These are phyloP conservation scores for Brachyptera risi DNA, from an alignment of 2,888 invertebrate genomes.

Conservation along the genomic window DNA sequence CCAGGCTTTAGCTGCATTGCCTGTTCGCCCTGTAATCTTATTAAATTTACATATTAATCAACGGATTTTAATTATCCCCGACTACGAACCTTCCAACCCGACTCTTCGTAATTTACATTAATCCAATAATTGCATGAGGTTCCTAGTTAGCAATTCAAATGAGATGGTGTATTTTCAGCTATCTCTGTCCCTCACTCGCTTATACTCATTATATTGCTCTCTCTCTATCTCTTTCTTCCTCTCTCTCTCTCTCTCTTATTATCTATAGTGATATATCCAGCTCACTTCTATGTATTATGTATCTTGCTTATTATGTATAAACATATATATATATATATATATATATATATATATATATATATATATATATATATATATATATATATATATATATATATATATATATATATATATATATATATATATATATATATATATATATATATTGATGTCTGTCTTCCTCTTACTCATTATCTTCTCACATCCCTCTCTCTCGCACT, in stretches of 20 bases:
- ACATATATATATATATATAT: too few relatives aligned
- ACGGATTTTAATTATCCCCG: conserved; percentile 92
- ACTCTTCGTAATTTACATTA: conserved; percentile 73
- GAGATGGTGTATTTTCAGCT: conserved; percentile 59
- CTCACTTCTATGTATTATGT: background rate
- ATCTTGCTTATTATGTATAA: too few relatives aligned
- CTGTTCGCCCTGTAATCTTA: conserved; percentile 8
- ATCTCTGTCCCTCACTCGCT: conserved; percentile 27
- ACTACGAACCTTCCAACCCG: conserved; percentile 43
- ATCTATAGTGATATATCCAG: too few relatives aligned
- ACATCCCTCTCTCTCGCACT: too few relatives aligned
- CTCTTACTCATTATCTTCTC: conserved; percentile 41
- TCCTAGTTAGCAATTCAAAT: conserved; percentile 90
- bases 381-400: too few relatives aligned
- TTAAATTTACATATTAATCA: conserved; percentile 97
- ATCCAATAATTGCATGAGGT: conserved; percentile 91
- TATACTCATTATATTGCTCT: conserved; percentile 27
- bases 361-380: too few relatives aligned
- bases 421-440: too few relatives aligned
- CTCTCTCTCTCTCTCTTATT: conserved; percentile 22
- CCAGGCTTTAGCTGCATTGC: too few relatives aligned
- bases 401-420: too few relatives aligned
- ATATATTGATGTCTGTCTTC: conserved; percentile 17
- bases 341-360: too few relatives aligned
- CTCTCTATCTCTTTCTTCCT: conserved; percentile 31